These are phyloP conservation scores for Nothobranchius kuhntae DNA, from an alignment of 2,113 vertebrate genomes.

Conservation along the genomic window DNA sequence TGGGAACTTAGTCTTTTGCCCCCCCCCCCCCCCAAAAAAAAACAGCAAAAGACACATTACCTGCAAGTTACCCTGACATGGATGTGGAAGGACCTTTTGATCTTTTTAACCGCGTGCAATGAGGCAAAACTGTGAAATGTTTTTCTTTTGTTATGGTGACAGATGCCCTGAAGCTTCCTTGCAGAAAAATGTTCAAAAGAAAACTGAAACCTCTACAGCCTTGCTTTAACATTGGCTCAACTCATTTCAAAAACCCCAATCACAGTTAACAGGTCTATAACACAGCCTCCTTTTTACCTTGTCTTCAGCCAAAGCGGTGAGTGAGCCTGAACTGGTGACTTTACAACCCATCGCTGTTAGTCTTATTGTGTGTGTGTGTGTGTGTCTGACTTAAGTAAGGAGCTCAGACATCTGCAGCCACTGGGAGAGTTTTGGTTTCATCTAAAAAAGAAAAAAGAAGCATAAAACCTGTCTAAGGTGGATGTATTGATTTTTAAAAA, in stretches of 20 bases:
- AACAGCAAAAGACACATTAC: not conserved
- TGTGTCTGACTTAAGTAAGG: conserved; percentile 31
- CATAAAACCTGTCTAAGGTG: conserved; percentile 53
- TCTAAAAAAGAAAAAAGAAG: conserved; percentile 25
- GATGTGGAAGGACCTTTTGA: not conserved
- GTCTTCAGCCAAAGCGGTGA: conserved; percentile 1
- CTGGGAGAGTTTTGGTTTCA: conserved; percentile 18
- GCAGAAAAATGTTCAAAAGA: conserved; percentile 3
- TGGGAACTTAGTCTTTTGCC: conserved; percentile 10
- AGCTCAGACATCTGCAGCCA: conserved; percentile 23
- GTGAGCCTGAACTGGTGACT: conserved; percentile 2
- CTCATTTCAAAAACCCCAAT: not conserved
- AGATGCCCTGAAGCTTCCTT: conserved; percentile 14
- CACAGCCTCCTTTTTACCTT: not conserved
- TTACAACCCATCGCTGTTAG: conserved; percentile 21
- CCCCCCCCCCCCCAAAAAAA: not conserved
- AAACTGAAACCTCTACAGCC: not conserved
- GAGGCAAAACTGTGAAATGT: not conserved
- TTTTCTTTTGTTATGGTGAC: conserved; percentile 4
- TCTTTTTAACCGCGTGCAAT: not conserved
- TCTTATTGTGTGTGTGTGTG: conserved; percentile 14
- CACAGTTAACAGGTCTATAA: not conserved
- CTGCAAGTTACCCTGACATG: not conserved
- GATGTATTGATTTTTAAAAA: conserved; percentile 68
- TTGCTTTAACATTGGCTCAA: not conserved